Conservation (phyloP, 2,888 invertebrate species). For the Harmothoe impar region DNA sequence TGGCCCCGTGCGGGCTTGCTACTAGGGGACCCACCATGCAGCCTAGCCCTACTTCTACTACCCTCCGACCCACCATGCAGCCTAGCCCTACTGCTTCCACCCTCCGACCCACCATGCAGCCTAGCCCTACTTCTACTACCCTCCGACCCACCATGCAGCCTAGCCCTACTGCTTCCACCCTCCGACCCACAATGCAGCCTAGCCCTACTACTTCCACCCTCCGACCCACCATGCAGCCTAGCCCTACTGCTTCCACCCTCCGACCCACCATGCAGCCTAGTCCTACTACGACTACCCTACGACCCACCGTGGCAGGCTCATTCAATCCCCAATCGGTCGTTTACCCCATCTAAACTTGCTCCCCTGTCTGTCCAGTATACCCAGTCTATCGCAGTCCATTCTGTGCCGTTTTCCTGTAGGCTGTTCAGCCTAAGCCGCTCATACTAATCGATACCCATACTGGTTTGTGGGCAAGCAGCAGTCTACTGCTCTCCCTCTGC, state of each 20-base stretch:
- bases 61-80: background rate
- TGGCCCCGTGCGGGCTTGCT: too few relatives aligned
- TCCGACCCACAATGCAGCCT: too few relatives aligned
- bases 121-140: background rate
- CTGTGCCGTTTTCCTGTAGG: background rate
- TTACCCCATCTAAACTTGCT: too few relatives aligned
- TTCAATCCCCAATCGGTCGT: slow-evolving; percentile 19
- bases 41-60: too few relatives aligned
- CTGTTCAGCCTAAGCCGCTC: background rate
- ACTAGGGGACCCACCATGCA: too few relatives aligned
- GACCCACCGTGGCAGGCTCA: background rate
- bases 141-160: too few relatives aligned
- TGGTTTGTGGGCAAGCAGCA: background rate
- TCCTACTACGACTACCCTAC: background rate
- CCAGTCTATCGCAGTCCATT: background rate
- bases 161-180: too few relatives aligned
- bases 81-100: too few relatives aligned
- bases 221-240: background rate
- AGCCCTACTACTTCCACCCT: background rate
- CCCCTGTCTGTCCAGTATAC: slow-evolving; percentile 2
- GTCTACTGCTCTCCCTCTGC: background rate
- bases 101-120: too few relatives aligned
- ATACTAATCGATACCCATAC: background rate
- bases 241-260: background rate
- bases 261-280: too few relatives aligned